Evolutionary conservation across 1,140 invertebrate genomes (phyloP).

Genomic region (Cyphomyrmex costatus): DNA sequence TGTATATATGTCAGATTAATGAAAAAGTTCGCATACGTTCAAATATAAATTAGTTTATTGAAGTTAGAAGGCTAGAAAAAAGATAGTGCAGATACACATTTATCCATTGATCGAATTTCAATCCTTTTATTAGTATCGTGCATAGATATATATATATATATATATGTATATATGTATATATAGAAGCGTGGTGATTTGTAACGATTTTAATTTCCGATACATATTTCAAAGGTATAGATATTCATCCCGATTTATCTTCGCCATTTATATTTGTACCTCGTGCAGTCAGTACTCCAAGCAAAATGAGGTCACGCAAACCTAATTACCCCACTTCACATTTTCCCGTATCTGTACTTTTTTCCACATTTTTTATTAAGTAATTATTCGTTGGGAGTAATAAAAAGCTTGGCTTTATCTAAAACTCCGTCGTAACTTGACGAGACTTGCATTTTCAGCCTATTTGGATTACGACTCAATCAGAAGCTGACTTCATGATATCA

Average conservation of each 20-base stretch:
- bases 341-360: not conserved
- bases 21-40: not conserved
- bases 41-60: not conserved
- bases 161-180: not conserved
- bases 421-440: not conserved
- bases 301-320: constrained; percentile 52
- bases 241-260: constrained; percentile 28
- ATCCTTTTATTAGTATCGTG: not conserved
- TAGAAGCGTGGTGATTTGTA: not conserved
- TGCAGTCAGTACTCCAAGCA: not conserved
- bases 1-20: not conserved
- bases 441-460: constrained; percentile 4
- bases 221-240: constrained; percentile 19
- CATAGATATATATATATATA: not conserved
- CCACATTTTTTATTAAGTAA: constrained; percentile 39
- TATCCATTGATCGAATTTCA: not conserved
- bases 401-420: constrained; percentile 25
- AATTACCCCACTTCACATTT: constrained; percentile 37
- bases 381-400: constrained; percentile 39
- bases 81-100: constrained; percentile 12
- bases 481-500: constrained; percentile 21
- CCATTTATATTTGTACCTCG: constrained; percentile 24
- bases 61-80: not conserved
- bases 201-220: constrained; percentile 11
- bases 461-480: constrained; percentile 29